Evolutionary conservation across 2,797 vertebrate species (phyloP).

Genomic region (Acrossocheilus fasciatus): DNA sequence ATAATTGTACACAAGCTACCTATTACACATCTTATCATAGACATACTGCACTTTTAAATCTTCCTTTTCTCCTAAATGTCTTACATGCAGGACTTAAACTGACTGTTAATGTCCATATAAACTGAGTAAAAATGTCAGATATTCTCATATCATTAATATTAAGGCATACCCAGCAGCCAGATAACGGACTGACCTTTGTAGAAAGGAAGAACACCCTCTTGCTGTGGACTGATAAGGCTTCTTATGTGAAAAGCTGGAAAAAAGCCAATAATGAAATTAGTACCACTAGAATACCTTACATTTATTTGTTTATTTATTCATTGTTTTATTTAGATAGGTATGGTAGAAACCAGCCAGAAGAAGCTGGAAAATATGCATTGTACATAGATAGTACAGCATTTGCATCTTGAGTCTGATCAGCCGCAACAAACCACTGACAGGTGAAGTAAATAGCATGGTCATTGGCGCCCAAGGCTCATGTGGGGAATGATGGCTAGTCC

Average conservation of each 20-base stretch:
- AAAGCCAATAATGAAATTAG: background rate
- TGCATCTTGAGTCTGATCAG: no score
- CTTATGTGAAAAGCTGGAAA: background rate
- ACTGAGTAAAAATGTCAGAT: no score
- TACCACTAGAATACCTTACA: no score
- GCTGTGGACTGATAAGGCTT: background rate
- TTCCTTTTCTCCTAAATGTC: background rate
- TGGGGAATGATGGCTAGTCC: background rate
- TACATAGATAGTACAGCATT: no score
- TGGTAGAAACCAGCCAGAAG: no score
- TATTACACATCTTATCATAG: background rate
- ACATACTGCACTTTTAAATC: background rate
- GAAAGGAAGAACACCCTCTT: background rate
- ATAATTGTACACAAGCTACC: background rate
- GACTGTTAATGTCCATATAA: background rate
- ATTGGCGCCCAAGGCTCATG: no score
- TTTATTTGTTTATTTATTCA: no score
- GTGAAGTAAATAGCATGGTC: no score
- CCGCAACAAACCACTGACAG: no score
- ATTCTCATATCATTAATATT: no score
- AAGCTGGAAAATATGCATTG: no score
- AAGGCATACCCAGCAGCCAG: background rate
- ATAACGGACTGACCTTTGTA: background rate
- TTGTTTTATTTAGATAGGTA: no score
- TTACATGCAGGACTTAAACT: background rate